Base-by-base conservation (phyloP, 2,888 invertebrate genomes). In the Pristionchus maxplancki region DNA sequence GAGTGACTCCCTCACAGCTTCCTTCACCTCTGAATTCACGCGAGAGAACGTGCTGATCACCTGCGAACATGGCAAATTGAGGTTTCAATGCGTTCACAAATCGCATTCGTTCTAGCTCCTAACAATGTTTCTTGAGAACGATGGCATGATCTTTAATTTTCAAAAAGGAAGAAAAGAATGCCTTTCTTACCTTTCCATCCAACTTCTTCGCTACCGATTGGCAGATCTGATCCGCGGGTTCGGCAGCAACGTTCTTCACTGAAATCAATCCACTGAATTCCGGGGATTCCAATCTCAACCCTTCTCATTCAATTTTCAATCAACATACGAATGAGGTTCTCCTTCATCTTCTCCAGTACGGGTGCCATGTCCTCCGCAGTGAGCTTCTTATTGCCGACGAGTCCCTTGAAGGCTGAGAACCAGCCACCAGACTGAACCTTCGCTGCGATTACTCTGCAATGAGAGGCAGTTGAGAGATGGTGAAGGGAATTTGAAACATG, bases 211-310 rank as follows among this genome's bases (percentile, higher is more conserved):
- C 92, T 1, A 94, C 94, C 28, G 94, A 93, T 83, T 94, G 93
- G 89, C 94, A 94, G 84, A 99, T 96, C 95, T 98, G 98, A 90
- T 96, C 96, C 0, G 99, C 97, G 93, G 99, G 98, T 93, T 99
- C 99, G 0, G 98, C 95, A 20, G 99, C 99, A 0, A 99, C 99
- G 95, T 99, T 99, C 95, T 99, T 99, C 0, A 96, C 96, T 96
- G 92, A 95, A 93, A 81, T 50, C 0, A 81, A 28, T 6, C 48
- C 28, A 8, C 24, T 37, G 34, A 74, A 20, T 58, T 58, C n/a
- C 1, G 9, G 58, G 53, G 3, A 71, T 64, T 28, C 24, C 31
- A 17, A 34, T 37, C 11, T 4, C 64, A 3, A 28, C 31, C 64
- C 40, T 9, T 37, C 40, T 20, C 40, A 20, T 20, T 9, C 74